These are phyloP conservation scores for Sylvicapra grimmia DNA, from an alignment of 2,113 vertebrate species.

Conservation along the genomic window DNA sequence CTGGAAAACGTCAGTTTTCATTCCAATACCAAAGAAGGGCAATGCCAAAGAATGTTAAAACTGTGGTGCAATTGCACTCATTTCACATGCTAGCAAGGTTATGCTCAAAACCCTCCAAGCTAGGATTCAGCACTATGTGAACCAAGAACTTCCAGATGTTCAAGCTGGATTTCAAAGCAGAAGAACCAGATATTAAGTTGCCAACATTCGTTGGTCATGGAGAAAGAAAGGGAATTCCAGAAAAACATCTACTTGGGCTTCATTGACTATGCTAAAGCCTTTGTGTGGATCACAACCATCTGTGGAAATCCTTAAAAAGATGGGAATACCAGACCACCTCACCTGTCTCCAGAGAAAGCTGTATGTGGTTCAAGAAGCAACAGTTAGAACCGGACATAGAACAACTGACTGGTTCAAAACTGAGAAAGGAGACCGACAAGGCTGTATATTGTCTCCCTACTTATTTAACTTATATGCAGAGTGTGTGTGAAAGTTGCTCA, in stretches of 20 bases:
- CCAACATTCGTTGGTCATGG: neutral
- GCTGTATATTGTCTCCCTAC: neutral
- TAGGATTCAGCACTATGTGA: neutral
- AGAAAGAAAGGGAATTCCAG: neutral
- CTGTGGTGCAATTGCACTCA: neutral
- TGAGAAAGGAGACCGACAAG: neutral
- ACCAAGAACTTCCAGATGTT: neutral
- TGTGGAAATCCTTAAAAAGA: neutral
- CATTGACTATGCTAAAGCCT: neutral
- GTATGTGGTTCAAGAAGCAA: neutral
- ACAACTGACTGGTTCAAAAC: neutral
- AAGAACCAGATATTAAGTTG: neutral
- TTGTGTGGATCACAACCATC: neutral
- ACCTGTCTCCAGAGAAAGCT: neutral
- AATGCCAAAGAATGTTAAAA: neutral
- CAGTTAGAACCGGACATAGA: neutral
- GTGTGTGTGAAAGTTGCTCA: neutral
- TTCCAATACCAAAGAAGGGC: neutral
- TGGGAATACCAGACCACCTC: neutral
- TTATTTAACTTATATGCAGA: neutral
- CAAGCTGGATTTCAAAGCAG: neutral
- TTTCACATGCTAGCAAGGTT: neutral
- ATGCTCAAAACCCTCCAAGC: neutral
- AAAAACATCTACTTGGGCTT: neutral
- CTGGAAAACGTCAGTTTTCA: neutral